Conservation (phyloP, 1,140 invertebrate species). For the Macrostomum lignano region DNA sequence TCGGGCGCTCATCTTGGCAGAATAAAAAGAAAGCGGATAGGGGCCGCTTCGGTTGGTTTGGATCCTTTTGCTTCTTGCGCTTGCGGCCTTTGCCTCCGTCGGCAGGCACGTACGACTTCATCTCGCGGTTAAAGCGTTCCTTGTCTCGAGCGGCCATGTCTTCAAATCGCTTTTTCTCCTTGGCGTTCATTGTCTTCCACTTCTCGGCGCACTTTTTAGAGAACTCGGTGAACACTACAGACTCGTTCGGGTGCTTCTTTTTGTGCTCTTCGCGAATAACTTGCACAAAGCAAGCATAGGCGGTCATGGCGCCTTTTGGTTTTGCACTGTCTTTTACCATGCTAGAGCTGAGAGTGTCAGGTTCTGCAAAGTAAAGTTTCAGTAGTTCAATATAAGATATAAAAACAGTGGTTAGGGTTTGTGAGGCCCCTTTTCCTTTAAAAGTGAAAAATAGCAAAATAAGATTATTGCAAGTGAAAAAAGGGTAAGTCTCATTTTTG, state of each 20-base stretch:
- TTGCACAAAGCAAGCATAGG: constrained; percentile 96
- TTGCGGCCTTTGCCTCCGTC: constrained; percentile 33
- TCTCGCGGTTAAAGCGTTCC: constrained; percentile 70
- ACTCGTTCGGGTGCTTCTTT: constrained; percentile 92
- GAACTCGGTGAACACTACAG: constrained; percentile 93
- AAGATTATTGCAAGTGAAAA: too few species aligned
- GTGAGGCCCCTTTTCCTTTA: too few species aligned
- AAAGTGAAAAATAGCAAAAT: too few species aligned
- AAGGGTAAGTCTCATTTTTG: too few species aligned
- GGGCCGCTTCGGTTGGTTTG: constrained; percentile 88
- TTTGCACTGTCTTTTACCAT: constrained; percentile 42
- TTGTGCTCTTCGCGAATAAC: constrained; percentile 83
- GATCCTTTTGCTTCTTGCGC: constrained; percentile 71
- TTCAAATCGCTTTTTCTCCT: constrained; percentile 91
- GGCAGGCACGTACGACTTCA: constrained; percentile 70
- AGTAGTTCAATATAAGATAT: too few species aligned
- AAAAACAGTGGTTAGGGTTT: too few species aligned
- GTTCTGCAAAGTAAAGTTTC: too few species aligned
- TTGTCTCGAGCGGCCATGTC: constrained; percentile 84
- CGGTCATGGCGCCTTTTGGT: constrained; percentile 83
- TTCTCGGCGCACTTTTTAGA: constrained; percentile 90
- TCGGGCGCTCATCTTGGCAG: constrained; percentile 69
- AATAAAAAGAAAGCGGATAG: constrained; percentile 78
- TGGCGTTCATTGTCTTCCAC: constrained; percentile 98
- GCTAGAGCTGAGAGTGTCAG: too few species aligned